A percentile compares a stretch with the other conserved stretches of the same genome.
These are phyloP conservation scores for Habrosyne pyritoides DNA, from an alignment of 2,888 invertebrate genomes.

Conservation along the genomic window DNA sequence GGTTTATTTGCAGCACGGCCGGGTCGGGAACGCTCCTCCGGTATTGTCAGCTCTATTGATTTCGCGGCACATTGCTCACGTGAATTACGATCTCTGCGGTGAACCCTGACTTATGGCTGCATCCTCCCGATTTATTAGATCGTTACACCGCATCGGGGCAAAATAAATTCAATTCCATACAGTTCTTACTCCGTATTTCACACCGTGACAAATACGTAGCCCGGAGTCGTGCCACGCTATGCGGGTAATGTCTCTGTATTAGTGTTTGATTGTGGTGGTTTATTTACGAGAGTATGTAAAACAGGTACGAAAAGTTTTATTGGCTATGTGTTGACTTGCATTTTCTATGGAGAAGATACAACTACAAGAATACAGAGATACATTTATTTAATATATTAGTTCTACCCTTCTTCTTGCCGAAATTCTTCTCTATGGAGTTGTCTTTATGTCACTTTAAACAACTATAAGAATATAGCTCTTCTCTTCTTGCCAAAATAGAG, in stretches of 20 bases:
- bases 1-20: conserved; percentile 12
- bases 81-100: conserved; percentile 73
- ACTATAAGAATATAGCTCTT: no score
- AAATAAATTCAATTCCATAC: conserved; percentile 71
- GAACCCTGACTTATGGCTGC: conserved; percentile 69
- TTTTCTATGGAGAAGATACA: no score
- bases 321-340: neutral
- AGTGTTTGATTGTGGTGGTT: conserved; percentile 1
- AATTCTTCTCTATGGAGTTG: no score
- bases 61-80: conserved; percentile 77
- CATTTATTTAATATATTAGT: no score
- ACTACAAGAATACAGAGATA: no score
- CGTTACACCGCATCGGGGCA: conserved; percentile 70
- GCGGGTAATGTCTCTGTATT: conserved; percentile 59
- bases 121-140: conserved; percentile 76
- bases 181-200: conserved; percentile 65
- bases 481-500: no score
- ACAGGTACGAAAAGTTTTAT: conserved; percentile 17
- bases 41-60: conserved; percentile 72
- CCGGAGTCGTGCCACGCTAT: conserved; percentile 36
- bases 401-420: no score
- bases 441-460: no score
- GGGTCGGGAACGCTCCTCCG: conserved; percentile 10
- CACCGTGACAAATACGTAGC: conserved; percentile 63
- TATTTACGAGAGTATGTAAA: conserved; percentile 12